These are phyloP conservation scores for Labroides dimidiatus DNA, from an alignment of 2,797 vertebrate genomes.

Conservation along the genomic window DNA sequence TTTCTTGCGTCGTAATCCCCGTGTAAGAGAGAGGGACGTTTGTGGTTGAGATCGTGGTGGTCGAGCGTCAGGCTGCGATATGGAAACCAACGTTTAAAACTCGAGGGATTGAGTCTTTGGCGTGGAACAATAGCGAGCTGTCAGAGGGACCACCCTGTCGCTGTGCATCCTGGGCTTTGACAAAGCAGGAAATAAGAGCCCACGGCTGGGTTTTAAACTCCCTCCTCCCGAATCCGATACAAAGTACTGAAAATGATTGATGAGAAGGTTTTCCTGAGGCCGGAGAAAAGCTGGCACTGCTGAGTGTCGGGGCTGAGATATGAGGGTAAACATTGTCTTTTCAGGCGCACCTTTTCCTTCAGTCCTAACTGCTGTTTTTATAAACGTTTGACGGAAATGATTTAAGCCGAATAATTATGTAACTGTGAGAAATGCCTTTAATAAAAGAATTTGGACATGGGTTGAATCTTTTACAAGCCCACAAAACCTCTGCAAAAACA, in stretches of 20 bases:
- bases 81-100: slow-evolving; percentile 53
- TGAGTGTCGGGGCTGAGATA: slow-evolving; percentile 15
- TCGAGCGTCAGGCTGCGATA: slow-evolving; percentile 41
- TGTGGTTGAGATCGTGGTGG: slow-evolving; percentile 28
- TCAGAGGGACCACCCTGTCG: slow-evolving; percentile 64
- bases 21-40: slow-evolving; percentile 5
- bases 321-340: slow-evolving; percentile 57
- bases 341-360: slow-evolving; percentile 47
- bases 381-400: slow-evolving; percentile 29
- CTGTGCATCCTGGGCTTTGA: slow-evolving; percentile 63
- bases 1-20: slow-evolving; percentile 18
- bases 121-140: slow-evolving; percentile 53
- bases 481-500: slow-evolving; percentile 44
- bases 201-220: slow-evolving; percentile 64
- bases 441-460: slow-evolving; percentile 31
- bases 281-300: slow-evolving; percentile 49
- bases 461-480: slow-evolving; percentile 60
- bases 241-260: slow-evolving; percentile 75
- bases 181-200: slow-evolving; percentile 65
- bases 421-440: slow-evolving; percentile 18
- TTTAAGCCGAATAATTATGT: slow-evolving; percentile 23
- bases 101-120: slow-evolving; percentile 45
- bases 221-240: slow-evolving; percentile 33
- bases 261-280: slow-evolving; percentile 65
- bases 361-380: slow-evolving; percentile 31